Percentiles rank a stretch among this genome's conserved stretches.
These are phyloP conservation scores for Darevskia mixta DNA, from an alignment of 2,797 vertebrate genomes.

Conservation along the genomic window DNA sequence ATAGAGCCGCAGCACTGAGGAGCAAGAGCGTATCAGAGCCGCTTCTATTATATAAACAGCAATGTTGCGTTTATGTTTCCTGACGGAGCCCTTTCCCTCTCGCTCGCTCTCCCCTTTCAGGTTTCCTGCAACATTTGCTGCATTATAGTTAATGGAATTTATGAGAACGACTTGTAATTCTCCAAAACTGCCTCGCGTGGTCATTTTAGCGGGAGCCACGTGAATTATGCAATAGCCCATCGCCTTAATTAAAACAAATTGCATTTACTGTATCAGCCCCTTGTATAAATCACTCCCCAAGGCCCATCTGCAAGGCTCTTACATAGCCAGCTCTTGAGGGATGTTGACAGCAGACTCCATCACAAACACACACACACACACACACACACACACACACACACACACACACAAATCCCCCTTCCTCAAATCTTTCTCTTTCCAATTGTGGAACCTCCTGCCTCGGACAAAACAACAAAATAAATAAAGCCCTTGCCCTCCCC, in stretches of 20 bases:
- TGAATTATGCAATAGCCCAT: conserved; percentile 82
- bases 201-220: conserved; percentile 72
- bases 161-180: conserved; percentile 73
- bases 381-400: neutral
- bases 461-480: neutral
- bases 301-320: conserved; percentile 68
- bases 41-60: conserved; percentile 41
- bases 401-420: conserved; percentile 8
- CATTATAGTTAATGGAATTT: conserved; percentile 77
- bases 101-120: neutral
- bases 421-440: neutral
- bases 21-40: neutral
- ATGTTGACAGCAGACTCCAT: conserved; percentile 74
- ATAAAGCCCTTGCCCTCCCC: neutral
- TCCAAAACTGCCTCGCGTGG: conserved; percentile 72
- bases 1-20: too few relatives aligned
- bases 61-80: conserved; percentile 59
- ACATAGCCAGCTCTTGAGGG: conserved; percentile 68
- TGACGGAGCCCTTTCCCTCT: conserved; percentile 37
- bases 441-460: conserved; percentile 25
- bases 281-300: conserved; percentile 75
- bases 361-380: conserved; percentile 55
- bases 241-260: conserved; percentile 82
- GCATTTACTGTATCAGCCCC: conserved; percentile 73
- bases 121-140: conserved; percentile 69